phyloP scores from a whole-genome alignment of 2,113 vertebrate genomes.

The Lamprotornis superbus region DNA sequence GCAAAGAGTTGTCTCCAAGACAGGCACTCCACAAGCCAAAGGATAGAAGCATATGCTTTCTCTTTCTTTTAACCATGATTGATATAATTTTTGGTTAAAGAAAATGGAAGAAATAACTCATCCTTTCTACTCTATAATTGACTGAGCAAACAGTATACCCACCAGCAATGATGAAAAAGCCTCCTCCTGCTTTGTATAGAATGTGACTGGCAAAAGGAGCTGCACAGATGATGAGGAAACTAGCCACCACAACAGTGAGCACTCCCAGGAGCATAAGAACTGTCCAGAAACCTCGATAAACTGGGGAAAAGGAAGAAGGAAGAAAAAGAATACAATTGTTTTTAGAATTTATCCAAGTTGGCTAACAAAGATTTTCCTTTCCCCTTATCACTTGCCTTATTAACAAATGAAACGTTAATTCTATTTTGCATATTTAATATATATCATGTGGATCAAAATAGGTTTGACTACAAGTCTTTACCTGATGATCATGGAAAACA shows the following conservation, averaged over 20 bases:
- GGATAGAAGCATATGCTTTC: background rate
- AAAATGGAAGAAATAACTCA: background rate
- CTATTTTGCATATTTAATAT: background rate
- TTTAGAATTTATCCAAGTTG: background rate
- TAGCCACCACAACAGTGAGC: slow-evolving; percentile 77
- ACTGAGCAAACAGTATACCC: slow-evolving; percentile 54
- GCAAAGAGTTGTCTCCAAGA: background rate
- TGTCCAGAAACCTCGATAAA: slow-evolving; percentile 97
- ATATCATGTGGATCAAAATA: background rate
- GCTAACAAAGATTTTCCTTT: background rate
- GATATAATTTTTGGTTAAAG: background rate
- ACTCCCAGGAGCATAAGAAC: slow-evolving; percentile 92
- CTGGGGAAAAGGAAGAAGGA: slow-evolving; percentile 64
- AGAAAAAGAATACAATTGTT: background rate
- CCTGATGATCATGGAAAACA: background rate
- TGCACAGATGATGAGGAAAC: slow-evolving; percentile 94
- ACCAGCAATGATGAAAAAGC: slow-evolving; percentile 88
- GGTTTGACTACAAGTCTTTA: background rate
- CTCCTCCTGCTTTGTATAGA: slow-evolving; percentile 91
- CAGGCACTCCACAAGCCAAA: background rate
- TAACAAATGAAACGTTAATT: background rate
- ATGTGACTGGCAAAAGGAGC: slow-evolving; percentile 89
- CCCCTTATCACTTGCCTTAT: background rate
- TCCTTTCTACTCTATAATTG: background rate
- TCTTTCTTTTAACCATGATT: background rate